Base-by-base conservation (phyloP, 2,888 invertebrate species). In the Aleiodes leptofemur region DNA sequence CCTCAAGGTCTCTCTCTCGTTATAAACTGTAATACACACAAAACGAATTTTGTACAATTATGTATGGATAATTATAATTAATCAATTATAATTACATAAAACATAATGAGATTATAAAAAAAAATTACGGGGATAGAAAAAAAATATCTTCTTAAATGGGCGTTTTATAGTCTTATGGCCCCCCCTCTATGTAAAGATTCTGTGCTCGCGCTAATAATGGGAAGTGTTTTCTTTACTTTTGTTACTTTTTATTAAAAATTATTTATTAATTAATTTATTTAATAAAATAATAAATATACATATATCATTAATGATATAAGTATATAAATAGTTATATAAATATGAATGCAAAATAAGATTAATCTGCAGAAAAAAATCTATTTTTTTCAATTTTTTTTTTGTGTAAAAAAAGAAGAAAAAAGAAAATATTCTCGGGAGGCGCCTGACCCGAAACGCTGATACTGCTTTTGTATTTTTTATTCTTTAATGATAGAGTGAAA, bases 381-480 rank as follows among this genome's bases (percentile, higher is more conserved):
- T 38, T 69, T 53, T 69, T 69, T 69, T 34, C n/a, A 69, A 31
- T n/a, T 70, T 56, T 55, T 69, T 69, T 70, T 70, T n/a, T n/a
- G n/a, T 70, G 23, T 48, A 70, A 43, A 16, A 34, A 64, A 13
- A 51, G 4, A 34, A 34, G 3, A 34, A 34, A 34, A 34, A 34
- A 34, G 34, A 6, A 51, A 51, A 0, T 51, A 38, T 53, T 55
- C 38, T 48, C 38, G 16, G 66, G 66, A 53, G 34, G 29, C n/a
- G 59, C 66, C 34, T 57, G 16, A 16, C 38, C 38, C 64, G 51
- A 61, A 23, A n/a, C 61, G 16, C 34, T 14, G 38, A 64, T 43
- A 66, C 48, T 66, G 68, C 68, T 68, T 68, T 11, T 68, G 68
- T 70, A 57, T 69, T 55, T 56, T 68, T 75, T 69, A 56, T 31